A percentile compares a stretch with the other conserved stretches of the same genome.
phyloP scores from a whole-genome alignment of 2,888 invertebrate species.

The Adineta ricciae region DNA sequence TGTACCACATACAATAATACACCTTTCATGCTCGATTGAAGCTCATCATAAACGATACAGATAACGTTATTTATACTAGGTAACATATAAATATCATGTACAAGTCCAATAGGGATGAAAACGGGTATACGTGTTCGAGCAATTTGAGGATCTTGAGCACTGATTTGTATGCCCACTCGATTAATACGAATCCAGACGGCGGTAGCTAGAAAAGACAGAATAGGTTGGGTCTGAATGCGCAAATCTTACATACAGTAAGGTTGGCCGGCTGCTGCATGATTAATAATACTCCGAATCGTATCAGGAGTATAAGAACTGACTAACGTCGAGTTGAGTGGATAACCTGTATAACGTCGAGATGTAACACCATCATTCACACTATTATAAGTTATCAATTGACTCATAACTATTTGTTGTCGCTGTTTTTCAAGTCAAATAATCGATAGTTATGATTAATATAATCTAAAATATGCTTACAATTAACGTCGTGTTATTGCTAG shows the following conservation, averaged over 20 bases:
- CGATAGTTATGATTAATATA: neutral
- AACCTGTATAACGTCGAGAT: neutral
- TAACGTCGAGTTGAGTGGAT: neutral
- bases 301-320: neutral
- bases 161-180: neutral
- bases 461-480: neutral
- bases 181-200: neutral
- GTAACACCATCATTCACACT: neutral
- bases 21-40: neutral
- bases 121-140: conserved; percentile 8
- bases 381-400: neutral
- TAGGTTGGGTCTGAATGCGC: too few species aligned
- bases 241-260: neutral
- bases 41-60: conserved; percentile 9
- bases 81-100: neutral
- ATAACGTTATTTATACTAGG: conserved; percentile 3
- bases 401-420: neutral
- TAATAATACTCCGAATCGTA: conserved; percentile 1
- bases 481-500: too few species aligned
- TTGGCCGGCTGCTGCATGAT: neutral
- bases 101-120: neutral
- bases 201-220: neutral
- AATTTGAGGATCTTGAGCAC: conserved; percentile 3
- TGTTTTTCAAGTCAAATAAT: neutral
- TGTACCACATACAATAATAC: neutral